Evolutionary conservation across 2,888 invertebrate genomes (phyloP), one percentile per base, ranked within the genome.

Genomic region (Dascillus cervinus): DNA sequence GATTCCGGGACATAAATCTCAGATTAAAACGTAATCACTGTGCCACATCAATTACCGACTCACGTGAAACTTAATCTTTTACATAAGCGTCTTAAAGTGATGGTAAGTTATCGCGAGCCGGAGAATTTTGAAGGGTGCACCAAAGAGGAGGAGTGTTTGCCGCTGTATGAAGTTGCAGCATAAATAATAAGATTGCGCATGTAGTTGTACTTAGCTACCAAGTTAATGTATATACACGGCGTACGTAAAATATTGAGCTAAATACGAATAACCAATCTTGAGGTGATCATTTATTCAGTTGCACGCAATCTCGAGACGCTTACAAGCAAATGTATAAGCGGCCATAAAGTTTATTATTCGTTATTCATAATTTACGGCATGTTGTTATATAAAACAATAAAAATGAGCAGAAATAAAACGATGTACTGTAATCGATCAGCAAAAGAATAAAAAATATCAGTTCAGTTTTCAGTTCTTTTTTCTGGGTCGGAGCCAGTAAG

Each of bases 121-220:
- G n/a, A n/a, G n/a, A n/a, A n/a, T n/a, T n/a, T n/a, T n/a, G n/a
- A n/a, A n/a, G n/a, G n/a, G n/a, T n/a, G n/a, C n/a, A n/a, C n/a
- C n/a, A n/a, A n/a, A n/a, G n/a, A n/a, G n/a, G n/a, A n/a, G n/a
- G n/a, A n/a, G 5, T 17, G 17, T 17, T 4, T 8, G 4, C 4
- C 8, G 8, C 8, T 38, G 24, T 41, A 41, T 47, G 45, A 46
- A 53, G 53, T 46, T 40, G 38, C 41, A 39, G 43, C 50, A 49
- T 59, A 56, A 58, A 58, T 54, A 52, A 50, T 52, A 52, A 43
- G 42, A 46, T 47, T 48, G 49, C 51, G 53, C 50, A 52, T 52
- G 54, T 55, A 50, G 56, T 58, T 52, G 58, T 52, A 53, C 47
- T 54, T 53, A 46, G 60, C 62, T 62, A 60, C 60, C 55, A 53